Base-by-base conservation (phyloP, 2,797 vertebrate genomes). In the Heteromormyrus szaboi region DNA sequence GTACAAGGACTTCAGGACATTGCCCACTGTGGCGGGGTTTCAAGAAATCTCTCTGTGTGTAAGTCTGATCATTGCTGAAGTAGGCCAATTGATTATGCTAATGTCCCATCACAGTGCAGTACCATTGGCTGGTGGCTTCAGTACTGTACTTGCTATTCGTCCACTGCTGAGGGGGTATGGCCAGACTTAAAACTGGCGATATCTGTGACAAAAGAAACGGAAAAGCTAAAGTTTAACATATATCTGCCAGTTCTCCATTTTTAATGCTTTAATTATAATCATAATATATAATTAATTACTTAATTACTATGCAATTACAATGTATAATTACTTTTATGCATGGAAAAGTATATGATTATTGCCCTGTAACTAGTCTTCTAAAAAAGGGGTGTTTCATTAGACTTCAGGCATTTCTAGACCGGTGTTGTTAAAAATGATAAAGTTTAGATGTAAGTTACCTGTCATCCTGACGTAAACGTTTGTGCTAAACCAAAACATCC, bases 201-300 rank as follows among this genome's bases (percentile, higher is more conserved):
- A 44, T 86, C 33, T 6, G 1, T 14, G 76, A 14, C 11, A 44
- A 83, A 46, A 48, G 41, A 83, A 48, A 33, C 11, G 1, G 14
- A 86, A n/a, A 86, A 19, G 12, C 85, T 86, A 19, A 54, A 17
- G 29, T 86, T 86, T 56, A 86, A 56, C 85, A 86, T 25, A 54
- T 65, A 65, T 65, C 56, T 87, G 33, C n/a, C 86, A 62, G 56
- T 8, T 56, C 54, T 65, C 54, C 54, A 44, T 87, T 87, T 87
- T 62, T 62, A 87, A 62, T 65, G 4, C 54, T 33, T 87, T 87
- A 22, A 87, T 87, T 87, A 62, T 44, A 87, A 65, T 87, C 11
- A 87, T 87, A 46, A 87, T 87, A 87, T 65, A 62, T 87, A 87
- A 87, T 87, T 87, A 59, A 87, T 87, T 87, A 37, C 84, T 50